Conservation (phyloP, 1,140 invertebrate genomes). For the Octopus sinensis region DNA sequence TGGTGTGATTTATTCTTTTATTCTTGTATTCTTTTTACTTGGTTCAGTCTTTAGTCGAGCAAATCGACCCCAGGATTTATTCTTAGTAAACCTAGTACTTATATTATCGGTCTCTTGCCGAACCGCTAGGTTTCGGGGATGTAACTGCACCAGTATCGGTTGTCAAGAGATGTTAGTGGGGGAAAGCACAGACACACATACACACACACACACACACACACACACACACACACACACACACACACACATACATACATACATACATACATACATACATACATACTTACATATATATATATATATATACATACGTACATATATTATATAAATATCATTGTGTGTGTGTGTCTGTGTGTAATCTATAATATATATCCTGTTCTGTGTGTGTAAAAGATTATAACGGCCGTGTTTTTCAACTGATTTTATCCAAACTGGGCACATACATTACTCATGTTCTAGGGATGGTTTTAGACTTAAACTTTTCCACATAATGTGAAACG, state of each 20-base stretch:
- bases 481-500: too few species aligned
- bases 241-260: not conserved
- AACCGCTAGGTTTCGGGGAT: too few species aligned
- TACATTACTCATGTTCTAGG: not conserved
- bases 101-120: too few species aligned
- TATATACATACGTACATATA: not conserved
- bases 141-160: too few species aligned
- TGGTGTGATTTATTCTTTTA: too few species aligned
- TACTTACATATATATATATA: not conserved
- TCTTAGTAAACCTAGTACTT: too few species aligned
- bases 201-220: not conserved
- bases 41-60: too few species aligned
- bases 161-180: too few species aligned
- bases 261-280: not conserved
- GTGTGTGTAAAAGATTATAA: not conserved
- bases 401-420: too few species aligned
- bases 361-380: not conserved
- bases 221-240: not conserved
- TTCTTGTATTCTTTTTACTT: too few species aligned
- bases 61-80: too few species aligned
- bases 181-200: not conserved
- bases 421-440: not conserved
- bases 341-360: not conserved
- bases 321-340: not conserved
- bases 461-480: not conserved